Evolutionary conservation across 2,888 invertebrate genomes (phyloP).

Genomic region (Chrysotoxum bicinctum): DNA sequence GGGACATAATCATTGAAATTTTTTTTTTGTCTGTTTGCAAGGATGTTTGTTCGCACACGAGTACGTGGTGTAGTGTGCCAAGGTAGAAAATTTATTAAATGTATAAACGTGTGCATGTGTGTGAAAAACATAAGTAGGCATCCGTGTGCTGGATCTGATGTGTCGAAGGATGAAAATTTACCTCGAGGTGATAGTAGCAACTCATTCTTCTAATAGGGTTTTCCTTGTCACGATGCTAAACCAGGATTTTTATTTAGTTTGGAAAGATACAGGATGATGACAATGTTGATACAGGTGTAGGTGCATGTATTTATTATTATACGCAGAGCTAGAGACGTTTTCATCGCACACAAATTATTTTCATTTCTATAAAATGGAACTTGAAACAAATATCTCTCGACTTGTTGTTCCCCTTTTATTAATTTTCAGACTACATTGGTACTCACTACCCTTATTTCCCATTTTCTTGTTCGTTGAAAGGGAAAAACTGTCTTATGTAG

Average conservation of each 20-base stretch:
- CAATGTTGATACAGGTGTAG: slow-evolving; percentile 41
- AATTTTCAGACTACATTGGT: neutral
- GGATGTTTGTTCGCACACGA: slow-evolving; percentile 40
- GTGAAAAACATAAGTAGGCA: slow-evolving; percentile 17
- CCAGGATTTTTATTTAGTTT: slow-evolving; percentile 30
- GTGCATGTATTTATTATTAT: neutral
- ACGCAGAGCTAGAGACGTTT: slow-evolving; percentile 9
- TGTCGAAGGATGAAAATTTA: slow-evolving; percentile 23
- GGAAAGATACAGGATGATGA: slow-evolving; percentile 33
- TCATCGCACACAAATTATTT: slow-evolving; percentile 34
- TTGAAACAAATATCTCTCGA: slow-evolving; percentile 47
- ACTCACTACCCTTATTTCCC: neutral
- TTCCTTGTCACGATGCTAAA: slow-evolving; percentile 8
- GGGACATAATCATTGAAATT: slow-evolving; percentile 67
- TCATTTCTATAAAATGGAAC: neutral
- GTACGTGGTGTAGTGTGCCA: slow-evolving; percentile 19
- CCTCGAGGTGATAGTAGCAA: slow-evolving; percentile 29
- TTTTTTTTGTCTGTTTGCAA: slow-evolving; percentile 47
- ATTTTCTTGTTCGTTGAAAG: neutral
- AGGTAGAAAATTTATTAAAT: slow-evolving; percentile 20
- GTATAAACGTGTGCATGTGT: neutral
- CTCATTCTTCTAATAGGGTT: slow-evolving; percentile 8
- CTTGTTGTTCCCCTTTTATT: neutral
- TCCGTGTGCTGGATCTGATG: slow-evolving; percentile 26
- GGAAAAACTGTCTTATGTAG: neutral